Evolutionary conservation across 2,888 invertebrate species (phyloP).

Genomic region (Aquatica leii): DNA sequence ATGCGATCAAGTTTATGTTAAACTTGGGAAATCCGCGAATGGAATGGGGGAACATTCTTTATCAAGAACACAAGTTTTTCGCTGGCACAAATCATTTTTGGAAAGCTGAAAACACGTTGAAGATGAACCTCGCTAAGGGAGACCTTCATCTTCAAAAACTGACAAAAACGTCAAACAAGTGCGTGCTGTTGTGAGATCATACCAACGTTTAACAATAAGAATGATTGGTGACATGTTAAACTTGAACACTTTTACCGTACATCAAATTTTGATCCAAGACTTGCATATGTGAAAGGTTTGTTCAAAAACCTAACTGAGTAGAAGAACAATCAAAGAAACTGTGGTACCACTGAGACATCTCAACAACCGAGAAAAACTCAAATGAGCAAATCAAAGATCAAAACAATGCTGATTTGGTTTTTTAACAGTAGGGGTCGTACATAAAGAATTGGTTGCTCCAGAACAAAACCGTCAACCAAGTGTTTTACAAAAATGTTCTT

Average conservation of each 20-base stretch:
- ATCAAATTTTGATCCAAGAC: no score
- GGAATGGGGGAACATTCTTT: no score
- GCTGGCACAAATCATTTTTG: background rate
- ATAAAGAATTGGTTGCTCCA: no score
- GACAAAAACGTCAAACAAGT: background rate
- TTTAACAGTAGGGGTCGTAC: background rate
- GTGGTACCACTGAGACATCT: background rate
- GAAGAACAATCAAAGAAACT: no score
- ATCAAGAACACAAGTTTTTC: no score
- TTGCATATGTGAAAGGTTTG: background rate
- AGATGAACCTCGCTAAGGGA: conserved; percentile 3
- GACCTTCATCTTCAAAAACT: background rate
- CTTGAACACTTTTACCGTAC: no score
- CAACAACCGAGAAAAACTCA: background rate
- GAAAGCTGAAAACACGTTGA: background rate
- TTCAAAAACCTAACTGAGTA: background rate
- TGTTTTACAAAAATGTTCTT: conserved; percentile 1
- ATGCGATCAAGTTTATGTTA: background rate
- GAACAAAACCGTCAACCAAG: background rate
- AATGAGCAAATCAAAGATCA: no score
- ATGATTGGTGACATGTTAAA: no score
- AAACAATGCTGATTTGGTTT: conserved; percentile 1
- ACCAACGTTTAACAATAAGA: no score
- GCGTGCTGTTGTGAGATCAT: background rate
- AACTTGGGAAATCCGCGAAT: background rate